These are phyloP conservation scores for Apus apus DNA, from an alignment of 2,113 vertebrate genomes.

Conservation along the genomic window DNA sequence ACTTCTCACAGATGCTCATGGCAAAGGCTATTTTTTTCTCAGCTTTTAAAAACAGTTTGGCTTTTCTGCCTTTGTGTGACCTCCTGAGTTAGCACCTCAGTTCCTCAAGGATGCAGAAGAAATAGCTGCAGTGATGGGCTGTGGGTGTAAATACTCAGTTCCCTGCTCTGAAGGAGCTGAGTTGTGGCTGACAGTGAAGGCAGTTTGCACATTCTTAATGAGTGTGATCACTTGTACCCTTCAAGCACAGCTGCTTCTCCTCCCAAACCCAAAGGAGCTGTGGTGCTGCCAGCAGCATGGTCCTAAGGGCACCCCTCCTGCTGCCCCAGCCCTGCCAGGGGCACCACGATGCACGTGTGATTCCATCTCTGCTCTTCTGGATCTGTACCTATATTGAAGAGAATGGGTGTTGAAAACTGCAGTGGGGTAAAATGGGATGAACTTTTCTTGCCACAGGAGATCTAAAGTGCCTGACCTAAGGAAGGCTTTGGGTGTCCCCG, in stretches of 20 bases:
- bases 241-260: not conserved
- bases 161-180: not conserved
- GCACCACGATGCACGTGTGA: rapidly evolving
- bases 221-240: not conserved
- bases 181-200: not conserved
- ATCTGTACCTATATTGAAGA: rapidly evolving
- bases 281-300: not conserved
- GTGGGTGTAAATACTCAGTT: not conserved
- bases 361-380: not conserved
- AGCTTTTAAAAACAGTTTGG: not conserved
- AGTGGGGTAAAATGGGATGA: not conserved
- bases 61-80: not conserved
- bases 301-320: not conserved
- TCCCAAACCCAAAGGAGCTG: not conserved
- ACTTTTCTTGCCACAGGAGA: not conserved
- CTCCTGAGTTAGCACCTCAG: not conserved
- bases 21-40: not conserved
- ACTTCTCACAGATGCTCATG: not conserved
- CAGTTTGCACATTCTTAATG: not conserved
- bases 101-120: not conserved
- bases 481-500: not conserved
- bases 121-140: not conserved
- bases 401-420: not conserved
- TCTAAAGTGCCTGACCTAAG: not conserved
- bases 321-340: not conserved